Evolutionary conservation across 2,888 invertebrate species (phyloP), one percentile per base, ranked within the genome.

Genomic region (Agrilus mali): DNA sequence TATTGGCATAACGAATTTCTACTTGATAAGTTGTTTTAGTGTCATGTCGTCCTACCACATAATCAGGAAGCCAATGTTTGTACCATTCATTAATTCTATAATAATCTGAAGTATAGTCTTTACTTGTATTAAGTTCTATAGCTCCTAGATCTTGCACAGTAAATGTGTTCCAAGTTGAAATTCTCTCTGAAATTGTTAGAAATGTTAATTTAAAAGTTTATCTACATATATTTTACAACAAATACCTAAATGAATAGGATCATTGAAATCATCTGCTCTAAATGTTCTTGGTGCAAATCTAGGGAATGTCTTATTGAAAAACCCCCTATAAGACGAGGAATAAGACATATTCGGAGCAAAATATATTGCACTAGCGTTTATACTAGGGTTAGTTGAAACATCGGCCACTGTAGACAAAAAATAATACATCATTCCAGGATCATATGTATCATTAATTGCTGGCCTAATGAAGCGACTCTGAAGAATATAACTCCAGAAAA

Each of bases 341-440:
- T 94, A 97, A 0, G 92, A 90, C 70, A 82, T 84, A 58, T 96
- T 93, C 0, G 93, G 90, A 2, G 95, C 79, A 61, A 95, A 97
- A 64, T 95, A 94, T 50, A 96, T 77, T 0, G 93, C 84, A 63
- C 92, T 92, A 42, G 93, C 87, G 60, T 94, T 94, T 50, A 94
- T 85, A 53, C 85, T 83, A 0, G 86, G 85, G 67, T 93, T 95
- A 0, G 94, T 78, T 0, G 95, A 86, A 0, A 97, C 88, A 64
- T 97, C 96, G 0, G 97, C 94, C 1, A 94, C 87, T 0, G 92
- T 85, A 0, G 95, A 94, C 36, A 96, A 69, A 61, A 94, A 93
- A 60, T 93, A 93, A 61, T 96, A 96, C 90, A 95, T 92, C 83
- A 97, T 89, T 42, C 96, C 96, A 0, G 96, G 96, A 68, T 96